Percentiles rank a stretch among this genome's conserved stretches.
These are phyloP conservation scores for Heliconius ismenius DNA, from an alignment of 2,888 invertebrate genomes.

Conservation along the genomic window DNA sequence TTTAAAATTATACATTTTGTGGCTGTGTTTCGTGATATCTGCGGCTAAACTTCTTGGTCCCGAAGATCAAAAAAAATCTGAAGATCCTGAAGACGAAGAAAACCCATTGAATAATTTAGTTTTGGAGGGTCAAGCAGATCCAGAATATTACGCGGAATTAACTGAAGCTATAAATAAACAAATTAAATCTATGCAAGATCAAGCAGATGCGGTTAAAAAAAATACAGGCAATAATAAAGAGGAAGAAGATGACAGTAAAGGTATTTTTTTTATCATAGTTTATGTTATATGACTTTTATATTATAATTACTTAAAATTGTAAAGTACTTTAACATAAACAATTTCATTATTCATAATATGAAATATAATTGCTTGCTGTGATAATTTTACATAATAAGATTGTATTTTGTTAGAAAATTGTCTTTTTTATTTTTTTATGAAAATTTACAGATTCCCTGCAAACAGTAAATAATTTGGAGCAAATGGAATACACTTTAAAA, in stretches of 20 bases:
- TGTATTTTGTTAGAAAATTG: not conserved
- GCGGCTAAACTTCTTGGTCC: constrained; percentile 69
- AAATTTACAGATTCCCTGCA: constrained; percentile 36
- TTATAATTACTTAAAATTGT: not conserved
- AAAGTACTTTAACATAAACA: not conserved
- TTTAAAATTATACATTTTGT: constrained; percentile 57
- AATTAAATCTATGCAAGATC: constrained; percentile 62
- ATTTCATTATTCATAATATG: not conserved
- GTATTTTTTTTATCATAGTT: constrained; percentile 24
- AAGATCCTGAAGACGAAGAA: constrained; percentile 59
- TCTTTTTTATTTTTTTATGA: not conserved
- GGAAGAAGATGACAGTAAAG: constrained; percentile 52
- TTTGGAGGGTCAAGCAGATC: constrained; percentile 47
- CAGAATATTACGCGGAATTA: constrained; percentile 61
- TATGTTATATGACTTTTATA: not conserved
- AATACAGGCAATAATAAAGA: constrained; percentile 52
- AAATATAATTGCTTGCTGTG: not conserved
- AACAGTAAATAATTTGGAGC: constrained; percentile 60
- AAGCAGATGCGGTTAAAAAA: constrained; percentile 64
- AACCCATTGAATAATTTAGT: constrained; percentile 52
- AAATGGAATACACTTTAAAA: constrained; percentile 68
- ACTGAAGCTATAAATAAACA: constrained; percentile 65
- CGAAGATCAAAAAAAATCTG: constrained; percentile 54
- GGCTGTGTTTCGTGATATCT: constrained; percentile 59
- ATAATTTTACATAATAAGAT: not conserved